Evolutionary conservation across 2,888 invertebrate genomes (phyloP).

Genomic region (Neria commutata): DNA sequence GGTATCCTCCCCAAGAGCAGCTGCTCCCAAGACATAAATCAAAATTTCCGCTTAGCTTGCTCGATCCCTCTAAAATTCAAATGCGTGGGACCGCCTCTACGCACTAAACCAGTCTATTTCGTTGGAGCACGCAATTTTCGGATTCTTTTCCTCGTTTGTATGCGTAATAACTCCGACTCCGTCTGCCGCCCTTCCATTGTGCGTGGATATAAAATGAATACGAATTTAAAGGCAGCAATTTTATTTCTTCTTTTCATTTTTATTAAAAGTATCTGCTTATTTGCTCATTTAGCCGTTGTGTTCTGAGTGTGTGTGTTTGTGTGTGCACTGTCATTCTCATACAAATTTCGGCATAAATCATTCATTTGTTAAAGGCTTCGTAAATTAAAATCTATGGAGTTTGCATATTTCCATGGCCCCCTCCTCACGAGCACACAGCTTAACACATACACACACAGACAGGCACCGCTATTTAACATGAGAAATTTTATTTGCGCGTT

Average conservation of each 20-base stretch:
- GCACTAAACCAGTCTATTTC: background rate
- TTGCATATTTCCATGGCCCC: background rate
- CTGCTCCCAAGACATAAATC: slow-evolving; percentile 42
- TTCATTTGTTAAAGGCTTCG: slow-evolving; percentile 37
- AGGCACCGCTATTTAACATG: background rate
- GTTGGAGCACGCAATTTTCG: background rate
- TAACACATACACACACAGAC: background rate
- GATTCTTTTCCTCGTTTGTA: background rate
- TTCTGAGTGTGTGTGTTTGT: background rate
- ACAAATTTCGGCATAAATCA: slow-evolving; percentile 44
- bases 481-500: background rate
- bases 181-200: too few species aligned
- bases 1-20: too few species aligned
- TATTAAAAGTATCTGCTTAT: background rate
- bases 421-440: background rate
- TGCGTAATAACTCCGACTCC: background rate
- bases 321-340: background rate
- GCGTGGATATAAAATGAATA: too few species aligned
- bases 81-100: too few species aligned
- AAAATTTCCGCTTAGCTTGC: slow-evolving; percentile 49
- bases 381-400: slow-evolving; percentile 16
- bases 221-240: too few species aligned
- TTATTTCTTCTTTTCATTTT: background rate
- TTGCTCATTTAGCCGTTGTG: slow-evolving; percentile 44
- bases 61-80: slow-evolving; percentile 47